These are phyloP conservation scores for Mystacornis crossleyi DNA, from an alignment of 2,113 vertebrate genomes.

Conservation along the genomic window DNA sequence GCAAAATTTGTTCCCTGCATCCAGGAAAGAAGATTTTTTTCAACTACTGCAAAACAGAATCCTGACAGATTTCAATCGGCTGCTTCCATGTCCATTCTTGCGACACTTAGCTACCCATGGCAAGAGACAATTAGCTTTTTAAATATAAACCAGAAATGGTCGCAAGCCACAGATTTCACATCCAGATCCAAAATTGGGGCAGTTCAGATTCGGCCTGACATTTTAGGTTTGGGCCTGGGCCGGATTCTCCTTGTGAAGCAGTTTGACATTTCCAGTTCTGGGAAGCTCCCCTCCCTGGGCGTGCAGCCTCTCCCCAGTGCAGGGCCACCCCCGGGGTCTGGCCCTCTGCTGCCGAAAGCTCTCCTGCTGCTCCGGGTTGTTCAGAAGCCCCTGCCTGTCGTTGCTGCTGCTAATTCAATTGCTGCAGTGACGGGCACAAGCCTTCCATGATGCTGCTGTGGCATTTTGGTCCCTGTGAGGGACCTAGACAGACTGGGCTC, in stretches of 20 bases:
- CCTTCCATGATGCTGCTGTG: not conserved
- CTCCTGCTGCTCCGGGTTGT: not conserved
- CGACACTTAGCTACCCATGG: not conserved
- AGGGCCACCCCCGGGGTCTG: not conserved
- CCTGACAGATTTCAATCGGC: not conserved
- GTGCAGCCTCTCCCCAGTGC: not conserved
- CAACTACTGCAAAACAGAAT: not conserved
- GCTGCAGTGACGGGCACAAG: not conserved
- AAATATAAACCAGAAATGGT: slow-evolving; percentile 43
- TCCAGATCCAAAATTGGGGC: slow-evolving; percentile 45
- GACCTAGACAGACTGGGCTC: fast-evolving
- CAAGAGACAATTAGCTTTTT: slow-evolving; percentile 35
- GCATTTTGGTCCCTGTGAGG: not conserved
- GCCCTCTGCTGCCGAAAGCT: not conserved
- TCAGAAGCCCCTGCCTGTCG: not conserved
- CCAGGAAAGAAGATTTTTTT: not conserved
- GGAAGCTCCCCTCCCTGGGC: not conserved
- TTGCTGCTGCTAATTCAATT: not conserved
- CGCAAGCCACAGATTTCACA: slow-evolving; percentile 44
- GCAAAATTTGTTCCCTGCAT: not conserved
- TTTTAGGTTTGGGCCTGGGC: slow-evolving; percentile 30
- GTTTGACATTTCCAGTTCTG: slow-evolving; percentile 58
- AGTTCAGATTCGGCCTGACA: slow-evolving; percentile 22
- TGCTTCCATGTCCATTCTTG: not conserved
- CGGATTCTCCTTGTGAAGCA: not conserved